phyloP scores from a whole-genome alignment of 2,797 vertebrate genomes.

The Stomatorhinus walkeri region DNA sequence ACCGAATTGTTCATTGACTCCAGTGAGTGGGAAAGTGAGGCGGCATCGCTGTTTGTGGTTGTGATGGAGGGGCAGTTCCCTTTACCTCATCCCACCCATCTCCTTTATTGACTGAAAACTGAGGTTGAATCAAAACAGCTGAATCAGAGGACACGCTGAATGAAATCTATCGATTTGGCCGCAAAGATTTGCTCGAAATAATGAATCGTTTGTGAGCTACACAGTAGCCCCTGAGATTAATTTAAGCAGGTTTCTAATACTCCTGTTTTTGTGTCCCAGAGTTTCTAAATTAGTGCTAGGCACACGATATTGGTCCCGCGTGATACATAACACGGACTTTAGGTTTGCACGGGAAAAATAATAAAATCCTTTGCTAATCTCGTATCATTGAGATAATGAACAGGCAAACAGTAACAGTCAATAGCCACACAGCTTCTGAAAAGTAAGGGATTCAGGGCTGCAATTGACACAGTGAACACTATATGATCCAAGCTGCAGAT shows the following conservation, averaged over 20 bases:
- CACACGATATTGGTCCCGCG: background rate
- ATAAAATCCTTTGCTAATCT: conserved; percentile 14
- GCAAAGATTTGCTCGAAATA: background rate
- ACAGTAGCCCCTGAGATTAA: background rate
- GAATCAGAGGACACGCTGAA: conserved; percentile 5
- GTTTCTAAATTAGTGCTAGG: background rate
- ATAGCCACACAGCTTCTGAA: background rate
- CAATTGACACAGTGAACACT: background rate
- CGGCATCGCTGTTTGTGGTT: background rate
- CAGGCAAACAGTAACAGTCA: background rate
- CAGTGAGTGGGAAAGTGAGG: background rate
- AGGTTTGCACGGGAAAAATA: background rate
- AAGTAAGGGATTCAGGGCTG: background rate
- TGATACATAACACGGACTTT: background rate
- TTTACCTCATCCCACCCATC: background rate
- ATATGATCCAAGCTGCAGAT: background rate
- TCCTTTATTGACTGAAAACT: background rate
- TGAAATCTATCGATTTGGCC: background rate
- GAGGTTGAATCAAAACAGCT: conserved; percentile 6
- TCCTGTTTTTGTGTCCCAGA: background rate
- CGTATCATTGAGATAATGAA: background rate
- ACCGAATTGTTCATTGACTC: background rate
- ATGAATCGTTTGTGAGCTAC: conserved; percentile 1
- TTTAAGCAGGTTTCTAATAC: background rate
- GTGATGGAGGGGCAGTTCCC: background rate